These are phyloP conservation scores for Brassicogethes aeneus DNA, from an alignment of 2,888 invertebrate genomes.

Conservation along the genomic window DNA sequence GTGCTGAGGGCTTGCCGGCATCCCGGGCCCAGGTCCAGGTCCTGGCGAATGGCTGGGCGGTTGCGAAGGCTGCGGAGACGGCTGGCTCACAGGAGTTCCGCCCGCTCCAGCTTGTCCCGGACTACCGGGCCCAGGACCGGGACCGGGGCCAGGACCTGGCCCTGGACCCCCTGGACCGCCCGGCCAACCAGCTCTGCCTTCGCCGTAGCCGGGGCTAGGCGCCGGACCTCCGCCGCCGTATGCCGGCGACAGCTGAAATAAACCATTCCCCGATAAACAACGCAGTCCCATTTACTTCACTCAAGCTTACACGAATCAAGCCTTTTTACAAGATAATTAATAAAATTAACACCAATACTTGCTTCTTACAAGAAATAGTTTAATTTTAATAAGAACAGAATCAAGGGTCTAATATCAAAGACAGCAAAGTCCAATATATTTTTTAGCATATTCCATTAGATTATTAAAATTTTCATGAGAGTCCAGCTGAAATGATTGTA, in stretches of 20 bases:
- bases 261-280: no score
- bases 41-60: constrained; percentile 42
- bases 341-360: no score
- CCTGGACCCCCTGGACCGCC: constrained; percentile 32
- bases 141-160: constrained; percentile 22
- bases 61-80: constrained; percentile 38
- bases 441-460: no score
- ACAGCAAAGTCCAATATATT: no score
- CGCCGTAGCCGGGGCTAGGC: constrained; percentile 36
- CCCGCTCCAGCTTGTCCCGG: constrained; percentile 21
- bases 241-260: constrained; percentile 35
- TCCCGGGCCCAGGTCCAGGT: constrained; percentile 47
- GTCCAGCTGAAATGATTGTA: no score
- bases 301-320: no score
- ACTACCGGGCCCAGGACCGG: constrained; percentile 27
- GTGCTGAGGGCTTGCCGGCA: constrained; percentile 50
- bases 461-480: no score
- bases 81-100: constrained; percentile 34
- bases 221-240: constrained; percentile 33
- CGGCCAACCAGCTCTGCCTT: constrained; percentile 35
- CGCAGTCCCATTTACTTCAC: no score
- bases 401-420: no score
- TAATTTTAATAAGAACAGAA: no score
- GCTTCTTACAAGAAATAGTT: no score
- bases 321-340: no score